Evolutionary conservation across 2,888 invertebrate species (phyloP), one percentile per base, ranked within the genome.

Genomic region (Agriopis leucophaearia): DNA sequence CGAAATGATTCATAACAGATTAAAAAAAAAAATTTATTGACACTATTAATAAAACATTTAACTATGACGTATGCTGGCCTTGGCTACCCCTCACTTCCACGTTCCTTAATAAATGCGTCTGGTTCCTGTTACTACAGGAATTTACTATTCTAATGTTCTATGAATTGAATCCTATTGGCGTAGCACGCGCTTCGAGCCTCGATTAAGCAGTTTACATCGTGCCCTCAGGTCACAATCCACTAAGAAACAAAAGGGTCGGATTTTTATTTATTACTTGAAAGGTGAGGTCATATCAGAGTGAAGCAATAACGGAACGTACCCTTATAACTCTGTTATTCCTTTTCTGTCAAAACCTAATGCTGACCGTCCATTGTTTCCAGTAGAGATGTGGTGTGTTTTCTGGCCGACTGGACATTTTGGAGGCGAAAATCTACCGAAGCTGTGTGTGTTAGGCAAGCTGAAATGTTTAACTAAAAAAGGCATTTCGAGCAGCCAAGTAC

Each of bases 291-390:
- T 71, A 70, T 66, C 61, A 58, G 69, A 69, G 15, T 45, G 68
- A 50, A 55, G 68, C 61, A 70, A 71, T 74, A 72, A 74, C 70
- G 64, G 60, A 63, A 54, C 62, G 58, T 67, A 69, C 67, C 74
- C 72, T 69, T 72, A 71, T 74, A 72, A 74, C 71, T 71, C 62
- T 62, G 71, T 74, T 74, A 70, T 66, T 63, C 66, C 66, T 45
- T 62, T 59, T 60, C 66, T 72, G 72, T 74, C 74, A 72, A 64
- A 64, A 74, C 71, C 70, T 59, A 71, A 70, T 58, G 70, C 65
- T 71, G 61, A 62, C 68, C 61, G 58, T 58, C 57, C 36, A 61
- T 61, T 64, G 68, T 64, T 55, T 45, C 16, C 18, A 35, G 16
- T 54, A 54, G 67, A 15, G 52, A 63, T 57, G 66, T 10, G 42